Conservation (phyloP, 2,113 vertebrate genomes). For the Suricata suricatta region DNA sequence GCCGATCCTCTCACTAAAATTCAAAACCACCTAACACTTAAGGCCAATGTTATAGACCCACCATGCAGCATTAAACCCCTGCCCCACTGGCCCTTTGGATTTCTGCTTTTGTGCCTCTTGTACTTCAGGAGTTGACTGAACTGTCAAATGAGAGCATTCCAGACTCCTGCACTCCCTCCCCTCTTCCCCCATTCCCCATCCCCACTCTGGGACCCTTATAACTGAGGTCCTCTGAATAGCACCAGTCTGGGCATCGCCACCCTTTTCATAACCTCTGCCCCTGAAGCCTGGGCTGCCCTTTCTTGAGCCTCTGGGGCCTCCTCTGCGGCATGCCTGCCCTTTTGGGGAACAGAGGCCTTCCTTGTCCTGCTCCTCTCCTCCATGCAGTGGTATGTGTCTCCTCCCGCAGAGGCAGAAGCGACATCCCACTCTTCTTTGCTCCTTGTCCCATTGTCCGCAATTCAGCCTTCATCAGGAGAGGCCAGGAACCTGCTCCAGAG, state of each 20-base stretch:
- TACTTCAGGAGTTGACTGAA: background rate
- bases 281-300: constrained; percentile 38
- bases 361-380: constrained; percentile 54
- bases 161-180: background rate
- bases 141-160: constrained; percentile 50
- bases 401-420: background rate
- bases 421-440: background rate
- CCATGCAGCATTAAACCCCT: rapidly evolving
- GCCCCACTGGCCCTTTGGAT: background rate
- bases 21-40: background rate
- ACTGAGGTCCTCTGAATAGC: constrained; percentile 17
- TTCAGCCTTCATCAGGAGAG: background rate
- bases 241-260: background rate
- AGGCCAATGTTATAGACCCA: background rate
- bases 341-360: constrained; percentile 62
- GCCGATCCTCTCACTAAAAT: background rate
- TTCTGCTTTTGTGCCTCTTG: background rate
- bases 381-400: background rate
- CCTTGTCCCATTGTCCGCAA: background rate
- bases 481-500: background rate
- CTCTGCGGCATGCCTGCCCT: constrained; percentile 71
- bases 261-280: constrained; percentile 73
- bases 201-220: background rate
- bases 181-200: background rate
- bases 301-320: background rate